Conservation (phyloP, 2,888 invertebrate genomes). For the Pimpla rufipes region DNA sequence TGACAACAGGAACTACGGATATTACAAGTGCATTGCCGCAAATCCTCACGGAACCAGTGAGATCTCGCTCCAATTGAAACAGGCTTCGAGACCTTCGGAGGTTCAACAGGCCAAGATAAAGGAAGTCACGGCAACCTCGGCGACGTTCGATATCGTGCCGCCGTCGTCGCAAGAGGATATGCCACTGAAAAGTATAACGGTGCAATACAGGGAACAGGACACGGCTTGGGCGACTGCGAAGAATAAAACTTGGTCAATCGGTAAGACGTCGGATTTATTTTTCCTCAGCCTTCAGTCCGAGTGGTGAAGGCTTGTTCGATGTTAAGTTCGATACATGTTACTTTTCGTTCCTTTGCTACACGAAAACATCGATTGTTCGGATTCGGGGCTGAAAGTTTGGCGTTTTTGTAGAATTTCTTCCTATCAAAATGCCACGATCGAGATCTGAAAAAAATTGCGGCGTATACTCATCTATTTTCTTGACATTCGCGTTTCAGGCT, state of each 20-base stretch:
- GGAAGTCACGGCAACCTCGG: conserved; percentile 93
- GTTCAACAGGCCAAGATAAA: conserved; percentile 90
- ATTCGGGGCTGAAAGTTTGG: too few species aligned
- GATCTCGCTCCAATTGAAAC: conserved; percentile 90
- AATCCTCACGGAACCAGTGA: conserved; percentile 91
- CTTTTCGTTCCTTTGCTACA: too few species aligned
- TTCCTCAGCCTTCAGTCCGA: conserved; percentile 32
- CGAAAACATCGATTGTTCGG: too few species aligned
- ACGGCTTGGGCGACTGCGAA: conserved; percentile 90
- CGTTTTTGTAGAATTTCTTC: too few species aligned
- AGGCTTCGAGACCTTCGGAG: conserved; percentile 90
- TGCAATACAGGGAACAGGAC: conserved; percentile 91
- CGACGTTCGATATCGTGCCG: conserved; percentile 92
- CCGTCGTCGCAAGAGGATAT: conserved; percentile 92
- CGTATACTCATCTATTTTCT: background rate
- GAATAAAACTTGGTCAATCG: conserved; percentile 88
- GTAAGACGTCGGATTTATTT: conserved; percentile 67
- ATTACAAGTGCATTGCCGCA: conserved; percentile 93
- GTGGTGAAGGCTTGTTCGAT: too few species aligned
- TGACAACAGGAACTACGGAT: conserved; percentile 89
- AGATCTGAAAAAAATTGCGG: background rate
- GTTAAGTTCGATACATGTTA: too few species aligned
- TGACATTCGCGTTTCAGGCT: conserved; percentile 85
- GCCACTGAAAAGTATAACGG: conserved; percentile 90
- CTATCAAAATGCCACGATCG: too few species aligned